A percentile compares a stretch with the other conserved stretches of the same genome.
Conservation (phyloP, 2,888 invertebrate species). For the Strigamia crassipes region DNA sequence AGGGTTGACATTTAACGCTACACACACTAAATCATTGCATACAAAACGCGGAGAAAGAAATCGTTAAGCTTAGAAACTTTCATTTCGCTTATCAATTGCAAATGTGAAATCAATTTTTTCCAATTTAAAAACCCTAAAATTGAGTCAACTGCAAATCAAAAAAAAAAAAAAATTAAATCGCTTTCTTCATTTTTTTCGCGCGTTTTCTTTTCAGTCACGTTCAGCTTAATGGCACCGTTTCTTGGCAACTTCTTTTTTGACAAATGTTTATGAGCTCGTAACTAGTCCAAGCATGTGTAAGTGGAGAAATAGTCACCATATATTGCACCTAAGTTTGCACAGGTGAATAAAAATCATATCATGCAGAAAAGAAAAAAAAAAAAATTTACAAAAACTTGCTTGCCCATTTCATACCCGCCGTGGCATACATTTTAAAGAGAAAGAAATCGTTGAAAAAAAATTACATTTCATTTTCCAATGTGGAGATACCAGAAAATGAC, state of each 20-base stretch:
- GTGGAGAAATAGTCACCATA: neutral
- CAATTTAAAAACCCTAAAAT: neutral
- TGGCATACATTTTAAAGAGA: neutral
- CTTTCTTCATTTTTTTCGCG: neutral
- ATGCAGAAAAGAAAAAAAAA: neutral
- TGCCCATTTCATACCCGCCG: neutral
- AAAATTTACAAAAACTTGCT: neutral
- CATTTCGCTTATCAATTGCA: neutral
- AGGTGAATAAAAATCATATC: slow-evolving; percentile 4
- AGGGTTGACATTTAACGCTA: slow-evolving; percentile 14
- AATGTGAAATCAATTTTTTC: slow-evolving; percentile 7
- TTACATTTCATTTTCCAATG: neutral
- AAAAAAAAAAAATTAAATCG: neutral
- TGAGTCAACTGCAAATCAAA: neutral
- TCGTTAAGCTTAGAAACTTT: neutral
- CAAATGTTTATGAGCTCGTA: slow-evolving; percentile 7
- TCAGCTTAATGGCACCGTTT: neutral
- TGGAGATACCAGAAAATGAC: neutral
- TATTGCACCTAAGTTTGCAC: neutral
- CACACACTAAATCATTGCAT: neutral
- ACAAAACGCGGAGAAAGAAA: neutral
- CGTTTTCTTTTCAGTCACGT: neutral
- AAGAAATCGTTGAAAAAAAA: neutral
- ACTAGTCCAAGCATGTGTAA: slow-evolving; percentile 7
- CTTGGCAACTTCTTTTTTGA: neutral